Evolutionary conservation across 1,140 invertebrate genomes (phyloP).

Genomic region (Lutraria rhynchaena): DNA sequence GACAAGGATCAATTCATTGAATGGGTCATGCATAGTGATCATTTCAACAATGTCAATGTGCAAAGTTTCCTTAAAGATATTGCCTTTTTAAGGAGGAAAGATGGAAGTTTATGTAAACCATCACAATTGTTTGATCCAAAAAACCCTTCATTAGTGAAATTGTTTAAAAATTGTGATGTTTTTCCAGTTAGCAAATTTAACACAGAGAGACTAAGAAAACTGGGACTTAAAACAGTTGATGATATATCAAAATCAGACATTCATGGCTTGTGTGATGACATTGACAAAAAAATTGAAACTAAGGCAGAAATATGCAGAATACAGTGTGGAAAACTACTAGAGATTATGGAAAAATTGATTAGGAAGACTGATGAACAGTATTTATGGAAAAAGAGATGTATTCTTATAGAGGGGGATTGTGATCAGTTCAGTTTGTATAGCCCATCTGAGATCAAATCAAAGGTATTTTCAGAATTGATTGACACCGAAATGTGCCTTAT

Average conservation of each 20-base stretch:
- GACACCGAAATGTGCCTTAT: slow-evolving; percentile 5
- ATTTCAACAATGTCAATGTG: background rate
- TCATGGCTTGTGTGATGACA: background rate
- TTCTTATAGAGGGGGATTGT: background rate
- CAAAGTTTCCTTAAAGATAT: background rate
- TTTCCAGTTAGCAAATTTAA: slow-evolving; percentile 11
- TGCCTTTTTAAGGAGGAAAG: background rate
- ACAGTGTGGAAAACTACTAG: background rate
- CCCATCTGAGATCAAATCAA: slow-evolving; percentile 12
- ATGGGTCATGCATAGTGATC: background rate
- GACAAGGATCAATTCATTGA: too few species aligned
- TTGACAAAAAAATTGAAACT: background rate
- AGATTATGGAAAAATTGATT: slow-evolving; percentile 21
- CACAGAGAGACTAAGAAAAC: background rate
- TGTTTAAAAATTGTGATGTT: slow-evolving; percentile 17
- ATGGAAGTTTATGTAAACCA: background rate
- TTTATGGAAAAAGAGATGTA: slow-evolving; percentile 7
- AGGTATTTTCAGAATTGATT: background rate
- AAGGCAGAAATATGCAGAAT: background rate
- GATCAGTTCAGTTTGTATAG: background rate
- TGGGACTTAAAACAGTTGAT: slow-evolving; percentile 39
- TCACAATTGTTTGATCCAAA: slow-evolving; percentile 36
- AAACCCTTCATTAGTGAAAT: background rate
- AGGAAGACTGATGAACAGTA: background rate
- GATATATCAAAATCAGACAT: slow-evolving; percentile 12